phyloP scores from a whole-genome alignment of 2,888 invertebrate genomes.

The Ectobius pallidus region DNA sequence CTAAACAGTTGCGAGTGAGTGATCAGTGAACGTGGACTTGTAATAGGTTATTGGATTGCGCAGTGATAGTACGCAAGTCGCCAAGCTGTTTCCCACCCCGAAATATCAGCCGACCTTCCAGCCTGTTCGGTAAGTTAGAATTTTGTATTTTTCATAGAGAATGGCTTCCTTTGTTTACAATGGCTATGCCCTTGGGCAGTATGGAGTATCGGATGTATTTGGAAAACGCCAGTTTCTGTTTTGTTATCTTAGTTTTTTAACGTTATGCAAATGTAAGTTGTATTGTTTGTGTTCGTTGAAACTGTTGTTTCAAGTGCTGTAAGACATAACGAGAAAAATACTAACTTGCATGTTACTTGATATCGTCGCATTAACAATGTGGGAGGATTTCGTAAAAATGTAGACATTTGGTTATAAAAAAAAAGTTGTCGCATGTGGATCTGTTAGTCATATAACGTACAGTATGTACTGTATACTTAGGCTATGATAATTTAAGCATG shows the following conservation, averaged over 20 bases:
- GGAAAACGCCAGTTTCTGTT: too few species aligned
- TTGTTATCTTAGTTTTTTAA: too few species aligned
- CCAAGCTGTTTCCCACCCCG: constrained; percentile 18
- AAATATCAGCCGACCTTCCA: constrained; percentile 6
- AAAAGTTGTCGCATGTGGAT: too few species aligned
- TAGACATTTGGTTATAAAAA: too few species aligned
- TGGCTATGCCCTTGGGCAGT: neutral
- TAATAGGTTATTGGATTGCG: neutral
- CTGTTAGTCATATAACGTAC: too few species aligned
- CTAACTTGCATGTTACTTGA: constrained; percentile 7
- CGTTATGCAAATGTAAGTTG: neutral
- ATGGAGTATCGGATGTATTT: neutral
- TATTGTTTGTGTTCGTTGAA: neutral
- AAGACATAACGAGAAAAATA: neutral
- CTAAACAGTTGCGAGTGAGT: neutral
- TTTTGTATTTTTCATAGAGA: neutral
- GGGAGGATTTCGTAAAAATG: too few species aligned
- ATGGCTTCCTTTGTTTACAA: too few species aligned
- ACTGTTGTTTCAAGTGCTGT: neutral
- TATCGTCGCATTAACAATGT: too few species aligned
- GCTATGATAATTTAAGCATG: too few species aligned
- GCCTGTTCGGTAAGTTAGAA: constrained; percentile 13
- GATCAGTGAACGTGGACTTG: neutral
- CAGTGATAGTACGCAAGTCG: neutral
- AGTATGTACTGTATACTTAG: too few species aligned